Evolutionary conservation across 2,113 vertebrate species (phyloP), one percentile per base, ranked within the genome.

Genomic region (Butorides virescens): DNA sequence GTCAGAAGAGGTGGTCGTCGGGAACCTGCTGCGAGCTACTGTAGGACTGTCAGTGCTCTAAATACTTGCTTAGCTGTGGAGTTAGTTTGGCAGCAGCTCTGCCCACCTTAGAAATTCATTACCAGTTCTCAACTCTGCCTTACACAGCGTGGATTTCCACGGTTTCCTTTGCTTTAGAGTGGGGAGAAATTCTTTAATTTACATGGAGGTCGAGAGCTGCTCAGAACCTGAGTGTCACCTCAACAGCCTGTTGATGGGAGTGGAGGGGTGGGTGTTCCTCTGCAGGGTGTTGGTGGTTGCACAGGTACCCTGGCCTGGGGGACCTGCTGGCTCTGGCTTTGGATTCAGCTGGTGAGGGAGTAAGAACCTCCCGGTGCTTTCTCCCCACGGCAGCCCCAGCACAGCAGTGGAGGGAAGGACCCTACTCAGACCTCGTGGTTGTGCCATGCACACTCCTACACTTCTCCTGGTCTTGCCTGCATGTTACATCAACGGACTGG

Each of bases 401-500:
- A 15, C 26, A 3, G 20, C 18, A 22, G 25, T 4, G 3, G 29
- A 39, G 36, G 23, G 15, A 32, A 27, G 25, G 36, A 34, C 10
- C 8, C 20, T 50, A 23, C 42, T 62, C 32, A 37, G 46, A 39
- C 13, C 56, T 80, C 16, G 16, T 34, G 67, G 23, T 29, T 39
- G 42, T 75, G 67, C 67, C 47, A 1, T 5, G 39, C 59, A 17
- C 5, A 1, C 9, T 17, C 23, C 52, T 62, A 5, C 11, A 2
- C 53, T 90, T 62, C 34, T 62, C 15, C 49, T 61, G 42, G 13
- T 34, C 32, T 16, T 42, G 16, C 0, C 12, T 27, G 27, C 27
- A 9, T 0, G 1, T 68, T 39, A 1, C 32, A 12, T 13, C 56
- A 5, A 8, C 67, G 65, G 23, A 13, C 46, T 16, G 16, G 32